Conservation (phyloP, 2,888 invertebrate species). For the Morinoia aosen region DNA sequence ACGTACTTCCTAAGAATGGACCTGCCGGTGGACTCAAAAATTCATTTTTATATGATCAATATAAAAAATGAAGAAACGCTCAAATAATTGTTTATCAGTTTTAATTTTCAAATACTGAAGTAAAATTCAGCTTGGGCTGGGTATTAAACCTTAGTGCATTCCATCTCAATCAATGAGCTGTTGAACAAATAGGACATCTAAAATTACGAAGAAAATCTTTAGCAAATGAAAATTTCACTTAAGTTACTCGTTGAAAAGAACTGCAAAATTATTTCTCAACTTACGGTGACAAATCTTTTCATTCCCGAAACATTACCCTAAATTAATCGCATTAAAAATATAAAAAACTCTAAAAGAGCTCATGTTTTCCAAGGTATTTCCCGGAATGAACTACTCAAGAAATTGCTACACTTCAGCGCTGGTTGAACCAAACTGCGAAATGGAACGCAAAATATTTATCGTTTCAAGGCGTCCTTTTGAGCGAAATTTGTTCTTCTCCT, state of each 20-base stretch:
- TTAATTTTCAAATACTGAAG: too few relatives aligned
- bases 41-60: too few relatives aligned
- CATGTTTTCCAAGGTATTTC: not conserved
- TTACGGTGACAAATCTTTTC: too few relatives aligned
- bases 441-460: not conserved
- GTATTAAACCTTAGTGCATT: too few relatives aligned
- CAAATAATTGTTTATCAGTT: too few relatives aligned
- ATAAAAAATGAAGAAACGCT: too few relatives aligned
- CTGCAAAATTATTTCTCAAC: not conserved
- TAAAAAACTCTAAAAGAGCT: not conserved
- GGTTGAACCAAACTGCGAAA: not conserved
- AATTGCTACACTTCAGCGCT: not conserved
- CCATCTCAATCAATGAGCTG: too few relatives aligned
- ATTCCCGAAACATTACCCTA: not conserved
- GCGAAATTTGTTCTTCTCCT: not conserved
- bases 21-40: too few relatives aligned
- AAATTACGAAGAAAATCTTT: not conserved
- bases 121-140: too few relatives aligned
- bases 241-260: not conserved
- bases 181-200: not conserved
- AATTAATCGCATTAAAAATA: not conserved
- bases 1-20: too few relatives aligned
- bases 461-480: not conserved
- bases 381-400: not conserved
- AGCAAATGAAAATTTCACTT: not conserved